Evolutionary conservation across 1,140 invertebrate species (phyloP).

Genomic region (Macrobrachium rosenbergii): DNA sequence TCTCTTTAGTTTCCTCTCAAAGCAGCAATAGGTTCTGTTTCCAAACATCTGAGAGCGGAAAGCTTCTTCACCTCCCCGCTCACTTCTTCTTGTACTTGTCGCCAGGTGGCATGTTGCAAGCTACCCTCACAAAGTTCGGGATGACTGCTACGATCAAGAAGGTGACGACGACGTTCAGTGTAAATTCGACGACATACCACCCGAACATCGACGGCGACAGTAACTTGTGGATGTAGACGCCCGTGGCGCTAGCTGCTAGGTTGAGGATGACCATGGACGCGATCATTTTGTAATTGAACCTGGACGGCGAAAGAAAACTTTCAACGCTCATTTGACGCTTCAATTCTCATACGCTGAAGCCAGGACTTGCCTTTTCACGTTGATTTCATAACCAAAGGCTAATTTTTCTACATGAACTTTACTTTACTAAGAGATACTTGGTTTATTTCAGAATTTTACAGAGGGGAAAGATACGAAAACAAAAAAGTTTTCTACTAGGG

Average conservation of each 20-base stretch:
- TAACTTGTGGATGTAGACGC: slow-evolving; percentile 19
- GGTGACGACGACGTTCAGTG: slow-evolving; percentile 24
- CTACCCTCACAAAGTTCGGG: slow-evolving; percentile 33
- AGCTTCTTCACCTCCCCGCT: not conserved
- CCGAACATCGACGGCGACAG: slow-evolving; percentile 18
- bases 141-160: slow-evolving; percentile 27
- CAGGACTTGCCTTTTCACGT: too few species aligned
- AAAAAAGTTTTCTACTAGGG: too few species aligned
- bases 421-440: too few species aligned
- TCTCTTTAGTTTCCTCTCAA: not conserved
- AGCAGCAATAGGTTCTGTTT: not conserved
- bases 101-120: not conserved
- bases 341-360: not conserved
- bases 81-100: slow-evolving; percentile 33
- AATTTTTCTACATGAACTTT: too few species aligned
- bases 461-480: too few species aligned
- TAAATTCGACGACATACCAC: slow-evolving; percentile 31
- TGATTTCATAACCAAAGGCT: too few species aligned
- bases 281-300: slow-evolving; percentile 39
- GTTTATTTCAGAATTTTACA: too few species aligned
- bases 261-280: slow-evolving; percentile 11
- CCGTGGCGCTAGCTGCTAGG: slow-evolving; percentile 1
- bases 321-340: not conserved
- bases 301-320: slow-evolving; percentile 18
- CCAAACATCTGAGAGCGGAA: not conserved